Base-by-base conservation (phyloP, 2,888 invertebrate species). In the Drosophila picticornis region DNA sequence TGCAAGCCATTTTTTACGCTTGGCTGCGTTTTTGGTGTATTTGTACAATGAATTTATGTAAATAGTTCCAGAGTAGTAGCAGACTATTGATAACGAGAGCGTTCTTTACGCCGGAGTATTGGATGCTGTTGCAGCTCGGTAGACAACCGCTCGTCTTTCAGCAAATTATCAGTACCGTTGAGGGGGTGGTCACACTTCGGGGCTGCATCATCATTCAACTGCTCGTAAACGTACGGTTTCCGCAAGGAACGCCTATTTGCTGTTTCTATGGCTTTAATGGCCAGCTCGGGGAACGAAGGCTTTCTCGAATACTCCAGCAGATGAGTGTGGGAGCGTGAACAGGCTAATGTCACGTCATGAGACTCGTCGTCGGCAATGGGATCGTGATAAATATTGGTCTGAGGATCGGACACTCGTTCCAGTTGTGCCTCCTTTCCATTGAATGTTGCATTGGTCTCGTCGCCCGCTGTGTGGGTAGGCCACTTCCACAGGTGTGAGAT, bases 21-120 rank as follows among this genome's bases (percentile, higher is more conserved):
- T 25, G 22, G 25, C 46, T 9, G 25, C 4, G 46, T 53, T 13
- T 27, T 56, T 38, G 11, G 10, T 6, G 25, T 13, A 27, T n/a
- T n/a, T n/a, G n/a, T n/a, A 77, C 76, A 61, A 57, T 36, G 29
- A 77, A 77, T 69, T 79, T 70, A 29, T 34, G 7, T 7, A 31
- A 50, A 34, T 32, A 32, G 29, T 36, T 51, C 4, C 19, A 3
- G n/a, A 25, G 11, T 48, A 19, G 11, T 40, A 11, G 4, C 10
- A 31, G 10, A 0, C 55, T 75, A 59, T 27, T 57, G 25, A 50
- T 16, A 38, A 4, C n/a, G 76, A 16, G 32, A 48, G 2, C 51
- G 70, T 0, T 32, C 4, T 63, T 51, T 65, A n/a, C 61, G 59
- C 34, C 34, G 19, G 6, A 34, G 2, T 9, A 59, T 25, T 9